A percentile compares a stretch with the other conserved stretches of the same genome.
Evolutionary conservation across 2,113 vertebrate genomes (phyloP).

Genomic region (Gavia stellata): DNA sequence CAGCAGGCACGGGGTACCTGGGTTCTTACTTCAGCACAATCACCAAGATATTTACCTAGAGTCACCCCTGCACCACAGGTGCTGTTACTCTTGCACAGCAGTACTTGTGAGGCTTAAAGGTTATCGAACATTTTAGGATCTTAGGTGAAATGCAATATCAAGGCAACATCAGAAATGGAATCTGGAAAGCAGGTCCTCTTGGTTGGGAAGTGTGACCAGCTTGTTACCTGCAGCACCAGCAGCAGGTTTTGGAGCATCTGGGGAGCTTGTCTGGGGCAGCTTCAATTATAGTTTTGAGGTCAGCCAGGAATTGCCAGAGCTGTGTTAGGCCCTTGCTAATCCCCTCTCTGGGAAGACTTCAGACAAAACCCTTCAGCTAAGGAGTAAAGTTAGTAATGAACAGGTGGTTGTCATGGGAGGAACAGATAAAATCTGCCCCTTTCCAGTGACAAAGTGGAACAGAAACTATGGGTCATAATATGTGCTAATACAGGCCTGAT

Average conservation of each 20-base stretch:
- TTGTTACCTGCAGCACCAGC: background rate
- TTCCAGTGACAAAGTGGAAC: background rate
- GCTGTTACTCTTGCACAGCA: background rate
- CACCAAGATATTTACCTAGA: too few relatives aligned
- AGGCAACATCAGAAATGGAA: background rate
- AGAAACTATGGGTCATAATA: background rate
- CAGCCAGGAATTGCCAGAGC: background rate
- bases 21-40: background rate
- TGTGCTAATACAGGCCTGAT: background rate
- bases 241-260: background rate
- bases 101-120: background rate
- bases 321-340: slow-evolving; percentile 12
- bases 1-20: background rate
- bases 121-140: fast-evolving
- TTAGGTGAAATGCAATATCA: fast-evolving
- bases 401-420: background rate
- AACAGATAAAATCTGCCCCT: background rate
- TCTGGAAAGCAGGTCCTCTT: background rate
- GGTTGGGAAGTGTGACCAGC: background rate
- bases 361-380: background rate
- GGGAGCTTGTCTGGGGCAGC: background rate
- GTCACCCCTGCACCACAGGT: background rate
- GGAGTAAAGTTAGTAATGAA: background rate
- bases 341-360: background rate
- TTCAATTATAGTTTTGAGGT: slow-evolving; percentile 10